Base-by-base conservation (phyloP, 2,797 vertebrate species). In the Emys orbicularis region DNA sequence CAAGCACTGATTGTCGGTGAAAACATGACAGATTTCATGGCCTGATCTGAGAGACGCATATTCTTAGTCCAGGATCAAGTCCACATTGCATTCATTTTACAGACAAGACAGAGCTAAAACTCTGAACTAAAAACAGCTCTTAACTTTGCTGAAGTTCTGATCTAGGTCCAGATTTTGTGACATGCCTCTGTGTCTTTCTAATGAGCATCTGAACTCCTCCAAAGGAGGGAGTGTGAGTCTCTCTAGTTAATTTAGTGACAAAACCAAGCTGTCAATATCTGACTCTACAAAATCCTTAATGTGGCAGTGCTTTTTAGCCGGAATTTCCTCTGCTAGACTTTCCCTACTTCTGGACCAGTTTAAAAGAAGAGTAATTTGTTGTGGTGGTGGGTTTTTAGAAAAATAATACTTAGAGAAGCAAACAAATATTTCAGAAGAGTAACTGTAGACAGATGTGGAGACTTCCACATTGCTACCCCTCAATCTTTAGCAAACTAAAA, bases 221-320 rank as follows among this genome's bases (percentile, higher is more conserved):
- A 49, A 16, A 25, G 4, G 56, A 57, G 34, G 27, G 27, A 44
- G 25, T 10, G 83, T 21, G 9, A 8, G 8, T 16, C 56, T 0
- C 57, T 31, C 44, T 82, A 1, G 0, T 13, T 29, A 41, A 72
- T 27, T 0, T 0, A 57, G 44, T 31, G 74, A 25, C 5, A 8
- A 8, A 25, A 41, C 80, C 52, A 88, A 56, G 11, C 37, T 29
- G 57, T 10, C n/a, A 77, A 41, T 31, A 65, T 25, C 8, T 19
- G 15, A 2, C 5, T 3, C 15, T 83, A 47, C 12, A 13, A 6
- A 7, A 61, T 44, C 37, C 12, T 68, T 19, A 68, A 68, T 21
- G 18, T 21, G 4, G 31, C 4, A 47, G 4, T 9, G 23, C 7
- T n/a, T 52, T 34, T 74, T 82, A 50, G 65, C 65, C 19, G 3